These are phyloP conservation scores for Apotomis betuletana DNA, from an alignment of 2,888 invertebrate genomes.

Conservation along the genomic window DNA sequence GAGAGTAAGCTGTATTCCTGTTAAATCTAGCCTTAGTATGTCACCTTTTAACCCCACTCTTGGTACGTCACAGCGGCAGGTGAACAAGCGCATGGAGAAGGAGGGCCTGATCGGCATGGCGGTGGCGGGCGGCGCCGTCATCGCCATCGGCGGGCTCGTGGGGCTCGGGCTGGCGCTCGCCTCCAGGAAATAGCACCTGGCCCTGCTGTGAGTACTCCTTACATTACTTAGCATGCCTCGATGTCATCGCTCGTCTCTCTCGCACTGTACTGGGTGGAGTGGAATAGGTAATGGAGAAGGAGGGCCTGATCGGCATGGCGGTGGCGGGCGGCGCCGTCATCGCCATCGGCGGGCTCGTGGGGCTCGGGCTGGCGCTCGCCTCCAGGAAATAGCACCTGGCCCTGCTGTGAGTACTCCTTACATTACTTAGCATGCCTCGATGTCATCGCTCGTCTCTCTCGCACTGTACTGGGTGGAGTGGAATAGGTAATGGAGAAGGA, in stretches of 20 bases:
- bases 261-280: too few relatives aligned
- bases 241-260: too few relatives aligned
- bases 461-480: too few relatives aligned
- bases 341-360: slow-evolving; percentile 91
- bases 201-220: slow-evolving; percentile 66
- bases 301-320: slow-evolving; percentile 94
- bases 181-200: slow-evolving; percentile 80
- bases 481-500: too few relatives aligned
- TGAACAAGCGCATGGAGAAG: slow-evolving; percentile 95
- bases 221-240: too few relatives aligned
- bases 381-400: slow-evolving; percentile 81
- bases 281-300: too few relatives aligned
- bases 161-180: slow-evolving; percentile 92
- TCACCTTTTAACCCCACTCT: neutral
- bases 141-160: slow-evolving; percentile 92
- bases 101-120: slow-evolving; percentile 95
- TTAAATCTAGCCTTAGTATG: too few relatives aligned
- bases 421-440: too few relatives aligned
- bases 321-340: slow-evolving; percentile 94
- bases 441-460: too few relatives aligned
- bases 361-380: slow-evolving; percentile 91
- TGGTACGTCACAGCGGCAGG: slow-evolving; percentile 84
- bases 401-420: slow-evolving; percentile 64
- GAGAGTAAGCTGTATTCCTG: too few relatives aligned
- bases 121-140: slow-evolving; percentile 93